Evolutionary conservation across 2,113 vertebrate species (phyloP), one percentile per base, ranked within the genome.

Genomic region (Zeus faber): DNA sequence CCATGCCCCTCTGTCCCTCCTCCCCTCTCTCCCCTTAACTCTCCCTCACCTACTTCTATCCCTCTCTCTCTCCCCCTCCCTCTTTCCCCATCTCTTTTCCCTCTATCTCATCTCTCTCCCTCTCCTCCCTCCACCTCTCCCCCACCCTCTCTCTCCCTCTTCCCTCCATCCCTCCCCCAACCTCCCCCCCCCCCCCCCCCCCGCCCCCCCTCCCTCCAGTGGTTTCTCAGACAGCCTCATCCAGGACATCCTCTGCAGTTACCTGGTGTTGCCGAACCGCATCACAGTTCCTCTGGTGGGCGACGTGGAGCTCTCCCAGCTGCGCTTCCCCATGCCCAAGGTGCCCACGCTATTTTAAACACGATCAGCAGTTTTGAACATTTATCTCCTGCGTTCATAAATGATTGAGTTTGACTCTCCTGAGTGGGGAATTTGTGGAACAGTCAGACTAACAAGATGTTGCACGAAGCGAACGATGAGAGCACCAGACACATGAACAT

Each of bases 311-410:
- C 89, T 99, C 16, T 91, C 93, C 41, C 91, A 92, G 47, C 20
- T 99, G 13, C 85, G 97, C 33, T 98, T 98, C 70, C 97, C 97
- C 1, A 89, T 98, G 84, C 96, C 96, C 64, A 98, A 98, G 92
- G 97, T 99, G 85, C 75, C n/a, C n/a, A n/a, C 9, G 33, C 33
- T 37, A 14, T 67, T n/a, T n/a, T n/a, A n/a, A n/a, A n/a, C n/a
- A n/a, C n/a, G n/a, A n/a, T n/a, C n/a, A n/a, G n/a, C n/a, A n/a
- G n/a, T n/a, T n/a, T n/a, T n/a, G n/a, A n/a, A n/a, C n/a, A n/a
- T n/a, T n/a, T n/a, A n/a, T n/a, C n/a, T n/a, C n/a, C n/a, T n/a
- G n/a, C n/a, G n/a, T n/a, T n/a, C n/a, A n/a, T n/a, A n/a, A n/a
- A n/a, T n/a, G n/a, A n/a, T n/a, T n/a, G n/a, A n/a, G n/a, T n/a